These are phyloP conservation scores for Bimastos eiseni DNA, from an alignment of 2,888 invertebrate genomes.

Conservation along the genomic window DNA sequence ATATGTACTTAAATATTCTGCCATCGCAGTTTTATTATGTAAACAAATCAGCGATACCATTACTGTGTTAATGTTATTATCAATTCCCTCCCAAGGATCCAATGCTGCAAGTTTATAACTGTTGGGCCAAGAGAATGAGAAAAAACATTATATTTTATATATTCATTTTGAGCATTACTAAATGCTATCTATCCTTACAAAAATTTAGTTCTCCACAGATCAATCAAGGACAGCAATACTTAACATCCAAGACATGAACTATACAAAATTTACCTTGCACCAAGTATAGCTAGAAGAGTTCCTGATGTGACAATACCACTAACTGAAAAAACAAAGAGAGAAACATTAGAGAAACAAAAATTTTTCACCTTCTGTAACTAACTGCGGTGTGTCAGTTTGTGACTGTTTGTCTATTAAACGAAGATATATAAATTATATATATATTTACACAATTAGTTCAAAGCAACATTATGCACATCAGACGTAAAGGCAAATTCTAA, in stretches of 20 bases:
- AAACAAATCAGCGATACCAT: not conserved
- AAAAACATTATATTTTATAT: not conserved
- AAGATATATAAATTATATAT: no score
- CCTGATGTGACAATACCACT: constrained; percentile 54
- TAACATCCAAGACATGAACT: not conserved
- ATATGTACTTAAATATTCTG: not conserved
- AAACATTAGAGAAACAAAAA: no score
- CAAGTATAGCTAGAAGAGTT: constrained; percentile 55
- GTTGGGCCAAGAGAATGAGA: no score
- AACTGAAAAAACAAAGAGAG: constrained; percentile 48
- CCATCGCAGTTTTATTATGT: not conserved
- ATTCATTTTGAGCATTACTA: not conserved
- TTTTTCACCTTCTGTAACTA: no score
- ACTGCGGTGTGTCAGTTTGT: no score
- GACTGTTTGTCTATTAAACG: no score
- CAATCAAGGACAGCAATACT: no score
- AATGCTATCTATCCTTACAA: not conserved
- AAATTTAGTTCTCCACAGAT: not conserved
- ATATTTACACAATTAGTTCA: no score
- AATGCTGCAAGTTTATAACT: not conserved
- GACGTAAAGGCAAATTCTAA: not conserved
- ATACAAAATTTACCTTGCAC: constrained; percentile 50
- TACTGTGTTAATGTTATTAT: not conserved
- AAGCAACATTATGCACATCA: not conserved
- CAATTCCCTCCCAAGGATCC: not conserved